Evolutionary conservation across 2,797 vertebrate genomes (phyloP).

Genomic region (Acrossocheilus fasciatus): DNA sequence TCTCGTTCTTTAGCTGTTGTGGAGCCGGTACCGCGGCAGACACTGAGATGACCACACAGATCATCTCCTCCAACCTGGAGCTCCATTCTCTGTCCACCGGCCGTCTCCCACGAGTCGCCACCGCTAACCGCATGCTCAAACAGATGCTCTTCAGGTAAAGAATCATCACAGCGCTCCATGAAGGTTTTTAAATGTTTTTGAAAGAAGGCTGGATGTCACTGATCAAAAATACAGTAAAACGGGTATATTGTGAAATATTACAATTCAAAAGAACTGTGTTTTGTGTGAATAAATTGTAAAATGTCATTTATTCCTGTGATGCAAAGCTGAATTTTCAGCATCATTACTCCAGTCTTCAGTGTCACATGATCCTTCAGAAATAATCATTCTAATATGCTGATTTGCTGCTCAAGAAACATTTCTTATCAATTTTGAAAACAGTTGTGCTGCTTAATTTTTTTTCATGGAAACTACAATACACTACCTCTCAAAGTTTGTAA

Average conservation of each 20-base stretch:
- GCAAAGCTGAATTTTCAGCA: neutral
- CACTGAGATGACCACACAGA: constrained; percentile 97
- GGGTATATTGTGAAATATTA: neutral
- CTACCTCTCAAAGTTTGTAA: neutral
- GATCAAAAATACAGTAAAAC: neutral
- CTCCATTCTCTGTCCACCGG: constrained; percentile 93
- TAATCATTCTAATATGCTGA: neutral
- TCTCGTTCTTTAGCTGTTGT: constrained; percentile 84
- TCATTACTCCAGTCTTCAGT: neutral
- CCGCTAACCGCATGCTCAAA: constrained; percentile 96
- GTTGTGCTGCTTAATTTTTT: neutral
- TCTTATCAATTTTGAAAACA: neutral
- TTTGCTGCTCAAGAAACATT: neutral
- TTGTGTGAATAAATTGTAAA: neutral
- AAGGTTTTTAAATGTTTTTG: neutral
- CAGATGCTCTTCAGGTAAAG: constrained; percentile 97
- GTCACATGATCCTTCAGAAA: neutral
- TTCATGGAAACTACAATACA: neutral
- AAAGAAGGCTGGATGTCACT: neutral
- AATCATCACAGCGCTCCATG: neutral
- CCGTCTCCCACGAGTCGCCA: constrained; percentile 90
- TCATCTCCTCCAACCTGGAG: constrained; percentile 98
- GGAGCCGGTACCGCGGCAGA: constrained; percentile 98
- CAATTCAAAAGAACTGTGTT: neutral
- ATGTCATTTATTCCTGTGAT: neutral